These are phyloP conservation scores for Alcedo quadribrachys DNA, from an alignment of 2,797 vertebrate genomes.

Conservation along the genomic window DNA sequence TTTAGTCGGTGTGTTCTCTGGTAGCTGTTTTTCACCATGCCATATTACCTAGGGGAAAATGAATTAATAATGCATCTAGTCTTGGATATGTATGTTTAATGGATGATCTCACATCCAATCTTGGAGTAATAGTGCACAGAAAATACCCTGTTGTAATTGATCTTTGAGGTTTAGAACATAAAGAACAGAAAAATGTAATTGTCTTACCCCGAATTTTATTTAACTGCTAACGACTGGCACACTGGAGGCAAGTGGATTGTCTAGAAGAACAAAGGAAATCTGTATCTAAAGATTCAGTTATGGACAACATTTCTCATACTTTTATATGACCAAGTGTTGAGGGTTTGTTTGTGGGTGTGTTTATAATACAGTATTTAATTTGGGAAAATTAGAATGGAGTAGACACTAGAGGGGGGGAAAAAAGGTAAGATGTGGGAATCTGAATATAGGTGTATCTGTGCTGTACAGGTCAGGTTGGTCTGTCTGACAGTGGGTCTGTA, in stretches of 20 bases:
- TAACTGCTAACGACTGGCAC: background rate
- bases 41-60: constrained; percentile 49
- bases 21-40: constrained; percentile 58
- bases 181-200: constrained; percentile 15
- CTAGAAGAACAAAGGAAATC: background rate
- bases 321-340: background rate
- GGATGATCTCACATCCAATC: constrained; percentile 41
- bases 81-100: constrained; percentile 54
- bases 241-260: background rate
- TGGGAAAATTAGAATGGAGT: background rate
- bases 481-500: background rate
- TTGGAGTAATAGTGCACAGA: constrained; percentile 22
- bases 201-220: background rate
- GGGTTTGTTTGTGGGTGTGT: background rate
- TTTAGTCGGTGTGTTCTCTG: constrained; percentile 46
- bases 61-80: constrained; percentile 62
- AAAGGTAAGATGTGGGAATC: background rate
- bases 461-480: background rate
- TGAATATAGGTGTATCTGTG: background rate
- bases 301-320: background rate
- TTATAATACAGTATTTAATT: background rate
- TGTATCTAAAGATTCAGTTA: background rate
- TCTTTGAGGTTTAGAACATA: constrained; percentile 18
- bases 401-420: background rate
- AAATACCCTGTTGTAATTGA: constrained; percentile 15